phyloP scores from a whole-genome alignment of 2,797 vertebrate genomes.

The Crenichthys baileyi region DNA sequence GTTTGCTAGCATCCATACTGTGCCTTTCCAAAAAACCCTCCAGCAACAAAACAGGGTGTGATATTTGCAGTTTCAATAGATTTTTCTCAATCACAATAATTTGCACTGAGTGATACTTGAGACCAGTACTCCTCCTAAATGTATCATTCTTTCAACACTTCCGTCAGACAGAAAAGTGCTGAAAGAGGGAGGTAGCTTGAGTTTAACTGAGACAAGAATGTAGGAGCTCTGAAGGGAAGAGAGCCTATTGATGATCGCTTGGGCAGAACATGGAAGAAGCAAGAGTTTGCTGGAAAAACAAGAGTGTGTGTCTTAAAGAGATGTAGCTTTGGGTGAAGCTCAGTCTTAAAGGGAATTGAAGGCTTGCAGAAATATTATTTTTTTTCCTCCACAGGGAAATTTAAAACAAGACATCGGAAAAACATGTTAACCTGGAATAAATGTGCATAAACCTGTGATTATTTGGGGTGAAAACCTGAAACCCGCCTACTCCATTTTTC shows the following conservation, averaged over 20 bases:
- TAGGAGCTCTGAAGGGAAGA: slow-evolving; percentile 7
- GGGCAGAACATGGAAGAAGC: background rate
- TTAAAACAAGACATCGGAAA: slow-evolving; percentile 15
- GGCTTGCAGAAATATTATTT: slow-evolving; percentile 1
- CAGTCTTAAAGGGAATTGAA: slow-evolving; percentile 17
- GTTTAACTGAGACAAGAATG: slow-evolving; percentile 10
- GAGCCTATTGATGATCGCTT: slow-evolving; percentile 6
- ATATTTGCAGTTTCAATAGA: slow-evolving; percentile 46
- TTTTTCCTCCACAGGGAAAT: too few relatives aligned
- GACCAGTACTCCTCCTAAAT: slow-evolving; percentile 14
- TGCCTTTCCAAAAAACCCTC: slow-evolving; percentile 20
- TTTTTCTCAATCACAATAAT: slow-evolving; percentile 23
- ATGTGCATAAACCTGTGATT: background rate
- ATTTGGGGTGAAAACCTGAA: slow-evolving; percentile 23
- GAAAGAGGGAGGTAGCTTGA: slow-evolving; percentile 21
- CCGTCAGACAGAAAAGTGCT: slow-evolving; percentile 11
- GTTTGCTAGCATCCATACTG: background rate
- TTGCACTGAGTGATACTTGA: slow-evolving; percentile 22
- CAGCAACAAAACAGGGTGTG: slow-evolving; percentile 1
- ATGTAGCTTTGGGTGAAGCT: slow-evolving; percentile 19
- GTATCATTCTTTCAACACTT: slow-evolving; percentile 22
- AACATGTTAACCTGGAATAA: slow-evolving; percentile 15
- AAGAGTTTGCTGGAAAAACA: slow-evolving; percentile 1
- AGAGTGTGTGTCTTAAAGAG: slow-evolving; percentile 12
- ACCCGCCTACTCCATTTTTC: slow-evolving; percentile 25